Evolutionary conservation across 2,113 vertebrate genomes (phyloP), one percentile per base, ranked within the genome.

Genomic region (Madoqua kirkii): DNA sequence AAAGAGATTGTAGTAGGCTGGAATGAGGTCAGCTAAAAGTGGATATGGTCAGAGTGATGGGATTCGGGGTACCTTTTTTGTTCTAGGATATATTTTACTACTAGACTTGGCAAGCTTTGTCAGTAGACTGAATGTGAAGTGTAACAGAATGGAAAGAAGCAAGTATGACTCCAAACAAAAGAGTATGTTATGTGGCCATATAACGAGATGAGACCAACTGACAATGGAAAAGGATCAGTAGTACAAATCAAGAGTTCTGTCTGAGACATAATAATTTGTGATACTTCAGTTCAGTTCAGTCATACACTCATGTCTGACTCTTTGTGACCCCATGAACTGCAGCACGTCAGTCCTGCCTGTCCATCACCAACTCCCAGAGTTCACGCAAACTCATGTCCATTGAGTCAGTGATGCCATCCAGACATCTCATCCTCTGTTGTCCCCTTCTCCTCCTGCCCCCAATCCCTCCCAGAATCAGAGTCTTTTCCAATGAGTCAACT

Each of bases 241-340:
- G 11, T 7, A 82, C 27, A 45, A 82, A 94, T n/a, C 48, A 92
- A 64, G 67, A 86, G 21, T 31, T 43, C 43, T 59, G 7, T 21
- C 29, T 36, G 40, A 17, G 55, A 23, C 10, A 48, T 43, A 45
- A 33, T 67, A 67, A 54, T 60, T 52, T 40, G 40, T 64, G 59
- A 86, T 3, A 31, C 59, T 31, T 60, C 59, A 60, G 59, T 31
- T 31, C 59, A 29, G 27, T 13, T 60, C 12, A 60, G 27, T 60
- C 5, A 3, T 2, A 3, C 27, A 6, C 27, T 60, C 5, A 0
- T 60, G 5, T 60, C 27, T 0, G 11, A 29, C 59, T 60, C 57
- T 60, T 29, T 60, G 59, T 0, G 2, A 29, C 59, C 59, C 27
- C 11, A 60, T 60, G 27, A 13, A 60, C 11, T 1, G 11, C 27